These are phyloP conservation scores for Palaemon carinicauda DNA, from an alignment of 1,140 invertebrate species.

Conservation along the genomic window DNA sequence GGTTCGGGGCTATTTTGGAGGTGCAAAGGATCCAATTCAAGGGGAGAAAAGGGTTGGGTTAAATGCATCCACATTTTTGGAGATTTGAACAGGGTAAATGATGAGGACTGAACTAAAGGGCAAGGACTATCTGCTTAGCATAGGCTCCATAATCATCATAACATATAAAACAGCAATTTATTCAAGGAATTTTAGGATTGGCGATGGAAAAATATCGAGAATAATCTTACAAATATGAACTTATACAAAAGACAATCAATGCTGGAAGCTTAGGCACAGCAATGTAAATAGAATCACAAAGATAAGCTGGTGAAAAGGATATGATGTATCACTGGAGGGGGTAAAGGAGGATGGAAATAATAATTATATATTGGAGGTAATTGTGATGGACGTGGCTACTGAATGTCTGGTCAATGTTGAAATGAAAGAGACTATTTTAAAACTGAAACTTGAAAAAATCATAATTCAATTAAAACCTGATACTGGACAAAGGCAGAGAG, in stretches of 20 bases:
- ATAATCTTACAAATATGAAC: not conserved
- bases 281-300: not conserved
- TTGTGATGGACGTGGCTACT: too few relatives aligned
- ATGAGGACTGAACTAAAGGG: too few relatives aligned
- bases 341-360: not conserved
- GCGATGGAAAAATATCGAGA: not conserved
- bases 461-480: too few relatives aligned
- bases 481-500: not conserved
- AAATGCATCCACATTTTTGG: too few relatives aligned
- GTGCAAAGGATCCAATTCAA: constrained; percentile 29
- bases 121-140: not conserved
- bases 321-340: not conserved
- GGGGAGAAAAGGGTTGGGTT: not conserved
- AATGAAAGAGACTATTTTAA: too few relatives aligned
- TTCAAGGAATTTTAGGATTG: not conserved
- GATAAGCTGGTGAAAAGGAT: not conserved
- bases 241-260: not conserved
- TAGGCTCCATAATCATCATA: not conserved
- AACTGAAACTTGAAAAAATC: too few relatives aligned
- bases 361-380: not conserved
- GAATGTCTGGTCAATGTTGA: too few relatives aligned
- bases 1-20: not conserved
- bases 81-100: too few relatives aligned
- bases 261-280: constrained; percentile 8
- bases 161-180: not conserved